Evolutionary conservation across 1,140 invertebrate species (phyloP).

Genomic region (Theocolax elegans): DNA sequence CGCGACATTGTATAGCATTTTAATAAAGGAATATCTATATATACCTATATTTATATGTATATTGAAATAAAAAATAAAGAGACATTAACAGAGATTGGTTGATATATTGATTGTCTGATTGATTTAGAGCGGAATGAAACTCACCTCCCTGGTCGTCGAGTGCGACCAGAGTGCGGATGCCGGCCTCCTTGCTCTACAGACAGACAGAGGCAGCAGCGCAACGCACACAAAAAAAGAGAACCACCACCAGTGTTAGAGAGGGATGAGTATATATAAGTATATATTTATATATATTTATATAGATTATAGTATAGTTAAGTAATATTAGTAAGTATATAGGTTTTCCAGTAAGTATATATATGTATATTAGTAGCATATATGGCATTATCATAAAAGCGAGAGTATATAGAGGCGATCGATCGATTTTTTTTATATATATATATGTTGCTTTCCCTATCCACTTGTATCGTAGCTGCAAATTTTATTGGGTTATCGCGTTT

Average conservation of each 20-base stretch:
- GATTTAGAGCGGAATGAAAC: slow-evolving; percentile 62
- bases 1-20: not conserved
- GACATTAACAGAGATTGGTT: slow-evolving; percentile 36
- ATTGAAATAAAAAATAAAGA: slow-evolving; percentile 19
- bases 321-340: slow-evolving; percentile 43
- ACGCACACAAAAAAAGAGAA: slow-evolving; percentile 64
- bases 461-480: too few species aligned
- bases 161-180: slow-evolving; percentile 98
- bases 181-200: slow-evolving; percentile 97
- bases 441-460: not conserved
- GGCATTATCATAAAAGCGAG: slow-evolving; percentile 29
- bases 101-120: slow-evolving; percentile 39
- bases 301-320: slow-evolving; percentile 55
- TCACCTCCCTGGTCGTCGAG: slow-evolving; percentile 99
- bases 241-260: slow-evolving; percentile 69
- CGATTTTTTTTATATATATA: too few species aligned
- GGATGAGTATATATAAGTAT: slow-evolving; percentile 45
- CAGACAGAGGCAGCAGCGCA: slow-evolving; percentile 77
- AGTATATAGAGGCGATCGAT: slow-evolving; percentile 1
- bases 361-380: slow-evolving; percentile 47
- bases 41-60: too few species aligned
- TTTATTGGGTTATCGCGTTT: not conserved
- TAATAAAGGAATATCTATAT: too few species aligned
- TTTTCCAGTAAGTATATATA: slow-evolving; percentile 33
- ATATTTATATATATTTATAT: slow-evolving; percentile 48